These are phyloP conservation scores for Muricea muricata DNA, from an alignment of 92 coral and sea anemone species.

Conservation along the genomic window DNA sequence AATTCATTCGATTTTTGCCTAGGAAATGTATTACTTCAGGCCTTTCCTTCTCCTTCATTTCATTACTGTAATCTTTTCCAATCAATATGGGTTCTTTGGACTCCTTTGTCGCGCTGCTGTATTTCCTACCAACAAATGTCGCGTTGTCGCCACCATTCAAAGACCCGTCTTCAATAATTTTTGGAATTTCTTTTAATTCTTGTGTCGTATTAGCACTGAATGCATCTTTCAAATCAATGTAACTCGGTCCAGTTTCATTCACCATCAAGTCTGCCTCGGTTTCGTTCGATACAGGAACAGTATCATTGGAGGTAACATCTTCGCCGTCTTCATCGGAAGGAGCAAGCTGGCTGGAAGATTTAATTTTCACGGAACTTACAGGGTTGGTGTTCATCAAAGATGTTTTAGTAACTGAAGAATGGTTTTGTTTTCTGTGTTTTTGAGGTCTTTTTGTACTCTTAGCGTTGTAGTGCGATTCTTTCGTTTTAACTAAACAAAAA, in stretches of 20 bases:
- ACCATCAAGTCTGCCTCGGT: slow-evolving; percentile 94
- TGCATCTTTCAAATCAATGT: slow-evolving; percentile 17
- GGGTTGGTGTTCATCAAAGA: neutral
- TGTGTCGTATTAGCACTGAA: neutral
- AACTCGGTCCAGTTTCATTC: slow-evolving; percentile 91
- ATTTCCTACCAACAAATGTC: neutral
- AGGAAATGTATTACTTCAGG: neutral
- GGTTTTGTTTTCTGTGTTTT: neutral
- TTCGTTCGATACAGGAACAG: slow-evolving; percentile 94
- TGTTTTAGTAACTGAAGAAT: neutral
- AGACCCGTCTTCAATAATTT: neutral
- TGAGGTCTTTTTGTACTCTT: neutral
- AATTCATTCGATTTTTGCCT: neutral
- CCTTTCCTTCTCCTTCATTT: neutral
- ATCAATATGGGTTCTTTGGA: neutral
- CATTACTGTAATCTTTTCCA: neutral
- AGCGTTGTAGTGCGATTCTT: neutral
- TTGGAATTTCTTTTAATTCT: slow-evolving; percentile 18
- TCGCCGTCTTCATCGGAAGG: slow-evolving; percentile 56
- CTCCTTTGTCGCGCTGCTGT: neutral
- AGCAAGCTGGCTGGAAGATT: neutral
- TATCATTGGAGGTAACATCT: slow-evolving; percentile 96
- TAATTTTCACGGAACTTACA: neutral
- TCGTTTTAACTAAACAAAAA: neutral
- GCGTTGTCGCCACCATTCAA: neutral